Percentiles rank a stretch among this genome's conserved stretches.
These are phyloP conservation scores for Lithophane socia DNA, from an alignment of 2,888 invertebrate genomes.

Conservation along the genomic window DNA sequence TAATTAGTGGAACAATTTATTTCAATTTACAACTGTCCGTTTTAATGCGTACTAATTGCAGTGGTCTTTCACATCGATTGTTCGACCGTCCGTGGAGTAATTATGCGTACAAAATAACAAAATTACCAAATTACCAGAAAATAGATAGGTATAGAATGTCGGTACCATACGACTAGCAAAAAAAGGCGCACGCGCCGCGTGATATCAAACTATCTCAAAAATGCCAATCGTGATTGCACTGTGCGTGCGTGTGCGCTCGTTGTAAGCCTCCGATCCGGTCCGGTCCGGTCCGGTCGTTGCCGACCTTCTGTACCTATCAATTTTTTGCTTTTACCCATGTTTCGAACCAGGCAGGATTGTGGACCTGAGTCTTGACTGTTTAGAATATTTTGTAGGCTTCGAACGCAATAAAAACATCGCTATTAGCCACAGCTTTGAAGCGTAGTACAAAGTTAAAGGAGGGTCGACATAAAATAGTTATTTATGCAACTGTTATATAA, in stretches of 20 bases:
- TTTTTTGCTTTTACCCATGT: not conserved
- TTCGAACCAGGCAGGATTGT: not conserved
- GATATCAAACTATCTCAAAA: not conserved
- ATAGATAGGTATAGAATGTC: not conserved
- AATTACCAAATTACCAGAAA: not conserved
- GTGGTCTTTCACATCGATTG: conserved; percentile 15
- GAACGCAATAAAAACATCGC: not conserved
- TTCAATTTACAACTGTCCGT: conserved; percentile 29
- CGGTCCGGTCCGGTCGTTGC: too few species aligned
- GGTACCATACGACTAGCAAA: not conserved
- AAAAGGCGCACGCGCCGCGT: not conserved
- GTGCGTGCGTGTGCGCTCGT: too few species aligned
- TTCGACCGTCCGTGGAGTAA: not conserved
- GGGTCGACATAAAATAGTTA: not conserved
- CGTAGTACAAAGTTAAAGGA: conserved; percentile 8
- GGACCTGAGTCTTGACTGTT: not conserved
- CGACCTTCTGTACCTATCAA: not conserved
- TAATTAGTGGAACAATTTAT: conserved; percentile 45
- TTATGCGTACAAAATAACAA: conserved; percentile 3
- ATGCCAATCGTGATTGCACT: not conserved
- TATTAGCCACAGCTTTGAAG: not conserved
- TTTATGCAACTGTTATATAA: too few species aligned
- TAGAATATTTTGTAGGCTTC: not conserved
- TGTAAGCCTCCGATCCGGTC: too few species aligned
- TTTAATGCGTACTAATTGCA: conserved; percentile 39